Percentiles rank a stretch among this genome's conserved stretches.
Evolutionary conservation across 1,140 invertebrate species (phyloP).

Genomic region (Aphis craccivora): DNA sequence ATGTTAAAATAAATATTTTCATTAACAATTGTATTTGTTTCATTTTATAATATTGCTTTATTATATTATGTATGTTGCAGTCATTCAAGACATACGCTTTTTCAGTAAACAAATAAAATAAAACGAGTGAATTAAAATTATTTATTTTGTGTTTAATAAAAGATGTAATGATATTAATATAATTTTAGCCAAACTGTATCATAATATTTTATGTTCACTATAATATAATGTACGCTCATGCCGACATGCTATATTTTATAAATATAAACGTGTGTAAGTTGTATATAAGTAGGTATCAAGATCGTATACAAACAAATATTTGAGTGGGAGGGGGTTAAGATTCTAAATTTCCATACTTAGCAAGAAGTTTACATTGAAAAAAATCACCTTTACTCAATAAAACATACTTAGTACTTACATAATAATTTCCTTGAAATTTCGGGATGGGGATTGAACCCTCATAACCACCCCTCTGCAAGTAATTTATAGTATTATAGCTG

Average conservation of each 20-base stretch:
- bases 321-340: no score
- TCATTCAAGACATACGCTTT: background rate
- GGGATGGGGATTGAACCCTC: no score
- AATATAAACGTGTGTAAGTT: background rate
- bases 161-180: background rate
- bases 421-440: no score
- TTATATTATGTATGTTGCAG: background rate
- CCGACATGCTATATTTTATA: background rate
- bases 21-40: background rate
- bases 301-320: no score
- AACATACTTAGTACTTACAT: no score
- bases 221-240: background rate
- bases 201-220: background rate
- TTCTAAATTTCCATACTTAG: no score
- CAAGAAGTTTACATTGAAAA: no score
- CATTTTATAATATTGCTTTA: background rate
- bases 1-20: background rate
- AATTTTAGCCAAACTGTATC: background rate
- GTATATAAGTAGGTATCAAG: no score
- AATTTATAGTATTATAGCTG: no score
- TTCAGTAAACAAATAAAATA: background rate
- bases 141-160: conserved; percentile 3
- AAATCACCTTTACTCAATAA: no score
- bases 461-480: no score
- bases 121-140: background rate